Percentiles rank a stretch among this genome's conserved stretches.
Evolutionary conservation across 2,797 vertebrate genomes (phyloP).

Genomic region (Paguma larvata): DNA sequence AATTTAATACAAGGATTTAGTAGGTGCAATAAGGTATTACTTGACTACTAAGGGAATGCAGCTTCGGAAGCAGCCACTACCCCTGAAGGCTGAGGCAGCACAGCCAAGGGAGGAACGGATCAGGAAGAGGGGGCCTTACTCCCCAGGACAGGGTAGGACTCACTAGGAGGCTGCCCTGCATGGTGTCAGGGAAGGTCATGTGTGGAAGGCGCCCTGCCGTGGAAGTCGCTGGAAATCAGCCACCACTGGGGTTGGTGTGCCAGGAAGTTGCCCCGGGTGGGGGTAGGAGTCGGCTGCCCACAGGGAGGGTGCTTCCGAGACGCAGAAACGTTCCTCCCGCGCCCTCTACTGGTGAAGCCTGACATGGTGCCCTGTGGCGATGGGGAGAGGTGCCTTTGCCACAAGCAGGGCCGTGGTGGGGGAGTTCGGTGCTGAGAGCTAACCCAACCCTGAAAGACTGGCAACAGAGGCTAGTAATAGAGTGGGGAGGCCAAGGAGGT

Average conservation of each 20-base stretch:
- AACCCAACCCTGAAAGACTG: not conserved
- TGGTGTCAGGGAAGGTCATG: not conserved
- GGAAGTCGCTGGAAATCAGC: not conserved
- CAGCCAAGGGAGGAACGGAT: not conserved
- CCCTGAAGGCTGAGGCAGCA: no score
- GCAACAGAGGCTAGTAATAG: not conserved
- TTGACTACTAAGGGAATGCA: not conserved
- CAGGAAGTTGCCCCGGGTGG: not conserved
- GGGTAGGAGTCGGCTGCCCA: not conserved
- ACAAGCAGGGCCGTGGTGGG: not conserved
- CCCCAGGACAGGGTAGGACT: not conserved
- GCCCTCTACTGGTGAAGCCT: conserved; percentile 75
- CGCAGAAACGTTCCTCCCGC: not conserved
- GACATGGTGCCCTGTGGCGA: not conserved
- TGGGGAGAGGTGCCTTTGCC: not conserved
- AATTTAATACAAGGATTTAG: not conserved
- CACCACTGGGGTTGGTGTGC: not conserved
- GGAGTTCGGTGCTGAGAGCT: not conserved
- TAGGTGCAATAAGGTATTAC: not conserved
- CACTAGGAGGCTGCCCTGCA: not conserved
- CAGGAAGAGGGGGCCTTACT: not conserved
- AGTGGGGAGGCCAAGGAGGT: not conserved
- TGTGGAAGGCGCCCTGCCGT: not conserved
- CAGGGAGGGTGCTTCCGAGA: not conserved
- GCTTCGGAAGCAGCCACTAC: not conserved